phyloP scores from a whole-genome alignment of 23 tunicate species.

The Ciona savignyi region DNA sequence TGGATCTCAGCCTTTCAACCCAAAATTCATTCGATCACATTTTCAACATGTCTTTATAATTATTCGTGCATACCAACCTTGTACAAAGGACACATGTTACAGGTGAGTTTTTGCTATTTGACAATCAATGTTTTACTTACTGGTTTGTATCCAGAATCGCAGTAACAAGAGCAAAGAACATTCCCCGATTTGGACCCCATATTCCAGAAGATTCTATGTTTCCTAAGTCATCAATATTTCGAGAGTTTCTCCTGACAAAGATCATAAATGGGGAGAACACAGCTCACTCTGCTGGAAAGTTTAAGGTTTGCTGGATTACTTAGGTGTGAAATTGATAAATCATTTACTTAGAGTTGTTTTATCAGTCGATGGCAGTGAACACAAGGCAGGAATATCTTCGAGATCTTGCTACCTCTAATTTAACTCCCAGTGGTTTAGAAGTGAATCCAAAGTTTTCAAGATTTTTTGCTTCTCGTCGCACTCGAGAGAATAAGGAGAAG shows the following conservation, averaged over 20 bases:
- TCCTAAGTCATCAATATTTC: conserved; percentile 56
- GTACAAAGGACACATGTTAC: conserved; percentile 67
- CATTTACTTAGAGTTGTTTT: background rate
- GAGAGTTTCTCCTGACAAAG: conserved; percentile 91
- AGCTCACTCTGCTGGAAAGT: conserved; percentile 77
- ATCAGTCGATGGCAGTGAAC: conserved; percentile 83
- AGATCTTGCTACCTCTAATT: conserved; percentile 41
- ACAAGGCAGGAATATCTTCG: conserved; percentile 85
- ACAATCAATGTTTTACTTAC: too few species aligned
- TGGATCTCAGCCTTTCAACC: conserved; percentile 76
- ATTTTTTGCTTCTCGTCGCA: conserved; percentile 66
- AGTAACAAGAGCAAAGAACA: conserved; percentile 59
- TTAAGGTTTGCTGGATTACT: conserved; percentile 43
- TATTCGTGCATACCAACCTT: conserved; percentile 60
- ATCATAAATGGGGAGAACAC: conserved; percentile 83
- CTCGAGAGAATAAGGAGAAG: conserved; percentile 64
- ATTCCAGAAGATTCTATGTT: conserved; percentile 83
- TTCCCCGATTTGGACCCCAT: conserved; percentile 95
- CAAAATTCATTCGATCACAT: conserved; percentile 76
- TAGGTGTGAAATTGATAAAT: too few species aligned
- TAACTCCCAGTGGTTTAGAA: conserved; percentile 48
- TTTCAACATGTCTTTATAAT: conserved; percentile 92
- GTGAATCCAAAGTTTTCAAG: conserved; percentile 31
- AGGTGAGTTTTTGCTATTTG: conserved; percentile 25
- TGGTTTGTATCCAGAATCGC: conserved; percentile 68